Evolutionary conservation across 2,113 vertebrate genomes (phyloP), one percentile per base, ranked within the genome.

Genomic region (Notarius lentiginosus): DNA sequence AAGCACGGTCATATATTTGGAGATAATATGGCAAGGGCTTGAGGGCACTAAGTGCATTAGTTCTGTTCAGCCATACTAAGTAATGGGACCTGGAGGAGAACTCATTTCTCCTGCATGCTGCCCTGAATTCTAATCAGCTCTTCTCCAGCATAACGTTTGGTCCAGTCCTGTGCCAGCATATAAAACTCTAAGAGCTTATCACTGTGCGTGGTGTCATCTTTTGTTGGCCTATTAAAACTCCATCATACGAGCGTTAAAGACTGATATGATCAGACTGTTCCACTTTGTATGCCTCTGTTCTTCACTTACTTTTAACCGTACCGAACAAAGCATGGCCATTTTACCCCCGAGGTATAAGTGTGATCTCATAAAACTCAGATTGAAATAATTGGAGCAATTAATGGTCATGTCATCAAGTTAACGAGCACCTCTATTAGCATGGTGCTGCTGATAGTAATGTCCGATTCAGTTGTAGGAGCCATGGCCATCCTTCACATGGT

Each of bases 21-120:
- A 84, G 72, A 83, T 85, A 87, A 82, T 85, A 72, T 85, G 86
- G 70, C 83, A 63, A 60, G 83, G 58, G 83, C 88, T 87, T 84
- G 41, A 83, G 88, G 86, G 79, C 86, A 85, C 83, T 87, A 80
- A 89, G 86, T 89, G 86, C 89, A 86, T 89, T 89, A 85, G 79
- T 83, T 89, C 86, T 89, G 83, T 85, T 77, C 86, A 77, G 86
- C 72, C 63, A 61, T 83, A 87, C 80, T 73, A 79, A 83, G 79
- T 89, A 65, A 87, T 83, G 68, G 86, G 79, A 87, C 85, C 88
- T 82, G 82, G 83, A 83, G 86, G 77, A 84, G 79, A 65, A 60
- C 82, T 79, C 82, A 75, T 87, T 76, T 89, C 83, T 87, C 53
- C 68, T n/a, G 49, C 77, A 58, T n/a, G 30, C 77, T 87, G 82